A percentile compares a stretch with the other conserved stretches of the same genome.
These are phyloP conservation scores for Sylvilagus floridanus DNA, from an alignment of 2,797 vertebrate genomes.

Conservation along the genomic window DNA sequence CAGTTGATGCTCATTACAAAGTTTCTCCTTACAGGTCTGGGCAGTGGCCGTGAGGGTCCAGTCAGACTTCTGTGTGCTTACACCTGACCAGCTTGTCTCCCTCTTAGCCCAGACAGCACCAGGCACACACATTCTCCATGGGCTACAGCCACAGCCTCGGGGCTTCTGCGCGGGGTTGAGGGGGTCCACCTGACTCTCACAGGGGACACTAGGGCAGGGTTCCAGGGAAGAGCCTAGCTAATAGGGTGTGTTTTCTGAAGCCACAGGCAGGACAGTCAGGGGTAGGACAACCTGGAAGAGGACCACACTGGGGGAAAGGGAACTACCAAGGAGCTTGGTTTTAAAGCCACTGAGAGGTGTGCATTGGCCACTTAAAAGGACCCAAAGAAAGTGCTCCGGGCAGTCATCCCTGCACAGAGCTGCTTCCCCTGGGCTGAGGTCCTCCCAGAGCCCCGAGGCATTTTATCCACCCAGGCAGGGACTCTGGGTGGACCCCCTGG, in stretches of 20 bases:
- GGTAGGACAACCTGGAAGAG: background rate
- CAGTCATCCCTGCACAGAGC: background rate
- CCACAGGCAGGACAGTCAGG: background rate
- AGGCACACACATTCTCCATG: background rate
- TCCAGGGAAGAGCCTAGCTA: background rate
- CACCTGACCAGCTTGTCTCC: background rate
- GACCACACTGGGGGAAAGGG: background rate
- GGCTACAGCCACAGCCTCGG: background rate
- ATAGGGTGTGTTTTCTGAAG: background rate
- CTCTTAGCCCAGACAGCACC: background rate
- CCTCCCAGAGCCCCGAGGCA: background rate
- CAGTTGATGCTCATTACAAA: slow-evolving; percentile 5
- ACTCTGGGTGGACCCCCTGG: background rate
- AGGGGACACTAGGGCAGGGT: background rate
- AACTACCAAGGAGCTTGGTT: background rate
- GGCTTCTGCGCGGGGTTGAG: background rate
- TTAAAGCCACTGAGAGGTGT: background rate
- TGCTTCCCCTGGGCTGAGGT: background rate
- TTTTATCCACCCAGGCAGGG: background rate
- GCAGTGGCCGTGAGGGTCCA: slow-evolving; percentile 37
- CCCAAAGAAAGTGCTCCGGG: background rate
- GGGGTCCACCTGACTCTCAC: background rate
- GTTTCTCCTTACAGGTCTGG: background rate
- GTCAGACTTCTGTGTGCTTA: background rate
- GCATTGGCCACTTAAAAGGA: background rate